Percentiles rank a stretch among this genome's conserved stretches.
Conservation (phyloP, 1,140 invertebrate species). For the Drosophila parvula region DNA sequence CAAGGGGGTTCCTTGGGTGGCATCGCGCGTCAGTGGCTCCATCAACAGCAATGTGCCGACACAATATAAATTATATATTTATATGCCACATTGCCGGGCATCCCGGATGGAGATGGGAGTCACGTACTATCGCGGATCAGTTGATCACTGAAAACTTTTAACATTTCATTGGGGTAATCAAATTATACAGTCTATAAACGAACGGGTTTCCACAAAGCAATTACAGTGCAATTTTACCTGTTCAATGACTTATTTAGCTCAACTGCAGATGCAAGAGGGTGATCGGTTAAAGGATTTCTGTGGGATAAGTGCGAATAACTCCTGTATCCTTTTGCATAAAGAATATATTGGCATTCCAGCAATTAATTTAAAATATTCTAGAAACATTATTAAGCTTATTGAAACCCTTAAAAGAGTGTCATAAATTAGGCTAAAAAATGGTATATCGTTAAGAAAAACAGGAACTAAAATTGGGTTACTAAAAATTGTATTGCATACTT, state of each 20-base stretch:
- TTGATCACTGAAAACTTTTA: constrained; percentile 37
- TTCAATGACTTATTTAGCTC: constrained; percentile 38
- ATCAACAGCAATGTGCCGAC: constrained; percentile 73
- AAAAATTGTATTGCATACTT: too few relatives aligned
- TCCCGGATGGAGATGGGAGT: constrained; percentile 45
- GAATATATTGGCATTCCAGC: too few relatives aligned
- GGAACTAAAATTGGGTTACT: too few relatives aligned
- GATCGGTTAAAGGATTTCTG: not conserved
- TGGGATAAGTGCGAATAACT: too few relatives aligned
- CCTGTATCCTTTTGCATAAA: too few relatives aligned
- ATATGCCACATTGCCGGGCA: constrained; percentile 37
- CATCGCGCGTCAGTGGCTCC: constrained; percentile 75
- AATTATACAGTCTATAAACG: constrained; percentile 45
- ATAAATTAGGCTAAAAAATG: too few relatives aligned
- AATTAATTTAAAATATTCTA: too few relatives aligned
- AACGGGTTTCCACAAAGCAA: constrained; percentile 43
- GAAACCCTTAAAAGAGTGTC: too few relatives aligned
- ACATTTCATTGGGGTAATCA: constrained; percentile 48
- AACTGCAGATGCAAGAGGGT: not conserved
- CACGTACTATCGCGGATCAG: constrained; percentile 35
- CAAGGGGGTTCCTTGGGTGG: constrained; percentile 60
- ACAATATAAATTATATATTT: constrained; percentile 78
- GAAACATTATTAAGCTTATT: too few relatives aligned
- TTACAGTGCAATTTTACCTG: constrained; percentile 8
- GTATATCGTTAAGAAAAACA: too few relatives aligned